Evolutionary conservation across 2,113 vertebrate genomes (phyloP).

Genomic region (Epinephelus cyanopodus): DNA sequence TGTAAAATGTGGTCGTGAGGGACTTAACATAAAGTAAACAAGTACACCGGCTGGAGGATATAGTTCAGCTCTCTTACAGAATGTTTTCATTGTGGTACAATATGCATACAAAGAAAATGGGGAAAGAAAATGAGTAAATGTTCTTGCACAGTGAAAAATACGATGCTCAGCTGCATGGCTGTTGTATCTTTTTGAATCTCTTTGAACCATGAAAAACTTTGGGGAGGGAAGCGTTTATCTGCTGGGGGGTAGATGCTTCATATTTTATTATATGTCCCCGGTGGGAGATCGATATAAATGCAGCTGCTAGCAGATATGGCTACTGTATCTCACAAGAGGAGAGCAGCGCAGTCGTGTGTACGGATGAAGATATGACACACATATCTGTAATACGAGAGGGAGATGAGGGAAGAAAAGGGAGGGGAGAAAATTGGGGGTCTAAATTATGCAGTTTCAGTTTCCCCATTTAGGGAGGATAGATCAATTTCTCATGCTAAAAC

Average conservation of each 20-base stretch:
- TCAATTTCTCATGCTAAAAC: constrained; percentile 74
- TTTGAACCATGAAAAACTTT: constrained; percentile 1
- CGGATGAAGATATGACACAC: constrained; percentile 33
- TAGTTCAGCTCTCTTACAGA: background rate
- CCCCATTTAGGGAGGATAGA: constrained; percentile 67
- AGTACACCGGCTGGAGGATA: background rate
- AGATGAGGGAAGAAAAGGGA: background rate
- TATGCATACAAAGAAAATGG: background rate
- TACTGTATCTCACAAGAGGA: background rate
- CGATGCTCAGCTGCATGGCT: background rate
- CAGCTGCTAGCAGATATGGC: background rate
- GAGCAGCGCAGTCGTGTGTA: background rate
- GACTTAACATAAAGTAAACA: background rate
- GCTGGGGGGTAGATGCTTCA: constrained; percentile 9
- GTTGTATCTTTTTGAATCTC: constrained; percentile 21
- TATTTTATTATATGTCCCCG: constrained; percentile 30
- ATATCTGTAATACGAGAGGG: constrained; percentile 54
- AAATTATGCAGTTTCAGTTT: constrained; percentile 78
- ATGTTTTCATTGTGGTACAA: background rate
- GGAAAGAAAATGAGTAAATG: constrained; percentile 1
- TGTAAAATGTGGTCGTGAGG: background rate
- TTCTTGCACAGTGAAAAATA: background rate
- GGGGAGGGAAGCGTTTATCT: constrained; percentile 8
- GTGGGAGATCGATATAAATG: constrained; percentile 43
- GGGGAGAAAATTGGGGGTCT: background rate